phyloP scores from a whole-genome alignment of 2,797 vertebrate species.

The Melanotaenia boesemani region DNA sequence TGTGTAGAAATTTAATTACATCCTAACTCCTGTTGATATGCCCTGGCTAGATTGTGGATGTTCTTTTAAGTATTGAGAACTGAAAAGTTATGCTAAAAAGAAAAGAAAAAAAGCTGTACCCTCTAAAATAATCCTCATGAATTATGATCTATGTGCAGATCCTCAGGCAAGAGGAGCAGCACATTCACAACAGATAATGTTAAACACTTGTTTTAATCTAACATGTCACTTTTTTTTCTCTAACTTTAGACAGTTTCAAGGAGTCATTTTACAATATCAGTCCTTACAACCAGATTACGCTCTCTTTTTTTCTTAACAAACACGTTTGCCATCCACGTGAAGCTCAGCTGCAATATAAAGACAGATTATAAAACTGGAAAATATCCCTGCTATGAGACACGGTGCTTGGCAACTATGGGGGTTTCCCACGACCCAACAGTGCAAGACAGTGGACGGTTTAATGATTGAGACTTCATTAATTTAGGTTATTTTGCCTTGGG shows the following conservation, averaged over 20 bases:
- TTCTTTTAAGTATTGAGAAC: constrained; percentile 3
- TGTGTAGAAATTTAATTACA: not conserved
- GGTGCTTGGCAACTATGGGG: not conserved
- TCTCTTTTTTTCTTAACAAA: not conserved
- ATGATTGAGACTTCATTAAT: constrained; percentile 1
- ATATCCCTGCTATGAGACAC: not conserved
- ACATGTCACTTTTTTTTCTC: not conserved
- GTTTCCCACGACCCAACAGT: constrained; percentile 1
- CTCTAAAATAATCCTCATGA: not conserved
- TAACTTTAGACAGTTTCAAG: not conserved
- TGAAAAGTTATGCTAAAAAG: no score
- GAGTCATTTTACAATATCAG: constrained; percentile 4
- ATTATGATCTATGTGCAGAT: not conserved
- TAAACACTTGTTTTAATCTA: not conserved
- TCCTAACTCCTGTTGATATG: not conserved
- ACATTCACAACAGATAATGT: not conserved
- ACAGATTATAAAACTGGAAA: constrained; percentile 2
- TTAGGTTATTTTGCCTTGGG: constrained; percentile 19
- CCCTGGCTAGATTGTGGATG: not conserved
- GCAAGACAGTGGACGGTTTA: not conserved
- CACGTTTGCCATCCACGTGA: not conserved
- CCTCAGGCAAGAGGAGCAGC: constrained; percentile 10
- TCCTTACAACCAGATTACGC: not conserved
- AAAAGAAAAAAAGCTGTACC: not conserved
- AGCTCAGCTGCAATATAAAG: constrained; percentile 2